Percentiles rank a stretch among this genome's conserved stretches.
Evolutionary conservation across 2,113 vertebrate species (phyloP).

Genomic region (Cyphomyrus discorhynchus): DNA sequence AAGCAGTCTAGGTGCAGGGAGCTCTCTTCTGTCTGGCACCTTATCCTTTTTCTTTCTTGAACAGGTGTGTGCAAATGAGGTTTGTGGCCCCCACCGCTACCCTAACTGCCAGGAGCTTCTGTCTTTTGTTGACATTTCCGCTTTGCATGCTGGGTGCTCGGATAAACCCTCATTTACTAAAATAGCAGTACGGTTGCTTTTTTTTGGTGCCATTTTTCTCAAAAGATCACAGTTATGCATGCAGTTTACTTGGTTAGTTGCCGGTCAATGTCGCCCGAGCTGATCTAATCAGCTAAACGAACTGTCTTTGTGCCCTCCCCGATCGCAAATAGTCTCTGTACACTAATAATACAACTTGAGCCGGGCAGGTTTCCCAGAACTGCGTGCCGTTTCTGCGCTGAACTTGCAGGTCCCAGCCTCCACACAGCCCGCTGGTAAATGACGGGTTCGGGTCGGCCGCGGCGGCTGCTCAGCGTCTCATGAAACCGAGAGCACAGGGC

Average conservation of each 20-base stretch:
- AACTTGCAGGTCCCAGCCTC: slow-evolving; percentile 35
- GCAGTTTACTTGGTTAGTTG: not conserved
- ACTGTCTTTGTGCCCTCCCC: slow-evolving; percentile 17
- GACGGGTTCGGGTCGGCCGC: not conserved
- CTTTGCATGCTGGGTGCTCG: not conserved
- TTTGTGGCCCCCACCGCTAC: not conserved
- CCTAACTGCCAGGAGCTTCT: slow-evolving; percentile 14
- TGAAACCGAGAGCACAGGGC: slow-evolving; percentile 35
- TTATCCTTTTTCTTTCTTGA: not conserved
- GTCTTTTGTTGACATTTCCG: slow-evolving; percentile 18
- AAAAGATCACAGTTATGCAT: not conserved
- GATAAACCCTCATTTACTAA: not conserved
- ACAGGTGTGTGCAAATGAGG: not conserved
- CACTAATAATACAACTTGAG: slow-evolving; percentile 42
- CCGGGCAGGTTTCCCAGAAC: slow-evolving; percentile 42
- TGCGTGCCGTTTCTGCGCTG: slow-evolving; percentile 25
- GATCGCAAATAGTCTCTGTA: slow-evolving; percentile 26
- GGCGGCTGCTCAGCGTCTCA: slow-evolving; percentile 19
- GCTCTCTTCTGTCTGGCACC: not conserved
- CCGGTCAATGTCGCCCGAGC: not conserved
- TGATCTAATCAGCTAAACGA: slow-evolving; percentile 16
- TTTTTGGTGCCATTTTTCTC: not conserved
- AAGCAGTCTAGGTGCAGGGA: not conserved
- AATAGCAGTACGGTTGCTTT: too few species aligned
- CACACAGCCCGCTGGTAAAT: slow-evolving; percentile 34